Evolutionary conservation across 2,113 vertebrate species (phyloP).

Genomic region (Gambusia holbrooki): DNA sequence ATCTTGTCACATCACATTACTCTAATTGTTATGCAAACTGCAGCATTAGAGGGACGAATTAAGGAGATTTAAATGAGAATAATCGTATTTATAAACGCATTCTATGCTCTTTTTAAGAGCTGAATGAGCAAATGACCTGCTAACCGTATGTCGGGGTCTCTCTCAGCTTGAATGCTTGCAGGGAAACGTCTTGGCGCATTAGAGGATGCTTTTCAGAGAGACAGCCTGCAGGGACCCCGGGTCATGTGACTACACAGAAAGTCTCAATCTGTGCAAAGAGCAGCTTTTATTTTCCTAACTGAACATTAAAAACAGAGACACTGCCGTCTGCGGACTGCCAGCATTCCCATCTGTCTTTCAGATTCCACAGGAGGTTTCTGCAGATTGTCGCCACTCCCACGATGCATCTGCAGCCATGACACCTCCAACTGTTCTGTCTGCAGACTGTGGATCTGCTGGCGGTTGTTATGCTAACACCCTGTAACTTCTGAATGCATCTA

Average conservation of each 20-base stretch:
- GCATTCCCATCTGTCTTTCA: neutral
- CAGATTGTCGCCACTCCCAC: constrained; percentile 46
- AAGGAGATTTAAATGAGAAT: too few species aligned
- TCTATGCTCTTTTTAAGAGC: too few species aligned
- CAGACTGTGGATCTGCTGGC: constrained; percentile 7
- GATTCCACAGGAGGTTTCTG: constrained; percentile 18
- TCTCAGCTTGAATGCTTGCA: neutral
- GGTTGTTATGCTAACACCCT: too few species aligned
- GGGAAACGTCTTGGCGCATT: neutral
- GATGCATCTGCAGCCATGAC: constrained; percentile 39
- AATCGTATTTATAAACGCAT: too few species aligned
- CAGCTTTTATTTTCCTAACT: neutral
- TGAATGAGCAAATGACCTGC: too few species aligned
- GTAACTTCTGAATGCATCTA: too few species aligned
- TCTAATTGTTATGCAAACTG: too few species aligned
- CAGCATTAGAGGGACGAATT: too few species aligned
- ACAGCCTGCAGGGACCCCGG: constrained; percentile 3
- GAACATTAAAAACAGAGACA: too few species aligned
- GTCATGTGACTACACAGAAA: constrained; percentile 43
- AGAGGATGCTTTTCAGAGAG: neutral
- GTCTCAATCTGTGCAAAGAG: neutral
- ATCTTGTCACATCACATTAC: neutral
- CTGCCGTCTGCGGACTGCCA: neutral
- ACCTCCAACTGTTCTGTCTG: neutral
- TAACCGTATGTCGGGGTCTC: neutral